Conservation (phyloP, 2,888 invertebrate species). For the Oscheius onirici region DNA sequence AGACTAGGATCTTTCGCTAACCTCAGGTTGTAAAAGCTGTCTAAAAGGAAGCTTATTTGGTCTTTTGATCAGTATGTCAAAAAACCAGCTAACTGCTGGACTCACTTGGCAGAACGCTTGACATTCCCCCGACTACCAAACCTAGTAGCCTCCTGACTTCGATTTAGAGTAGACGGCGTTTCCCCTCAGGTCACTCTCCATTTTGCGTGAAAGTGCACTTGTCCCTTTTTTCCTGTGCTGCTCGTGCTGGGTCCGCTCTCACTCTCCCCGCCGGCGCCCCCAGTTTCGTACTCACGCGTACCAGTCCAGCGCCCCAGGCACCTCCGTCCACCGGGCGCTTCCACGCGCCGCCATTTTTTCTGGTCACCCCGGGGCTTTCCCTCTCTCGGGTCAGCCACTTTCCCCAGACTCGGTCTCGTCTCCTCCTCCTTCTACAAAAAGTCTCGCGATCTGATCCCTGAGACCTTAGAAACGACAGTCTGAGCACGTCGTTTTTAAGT, state of each 20-base stretch:
- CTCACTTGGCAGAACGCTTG: no score
- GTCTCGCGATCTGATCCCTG: slow-evolving; percentile 47
- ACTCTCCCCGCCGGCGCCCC: not conserved
- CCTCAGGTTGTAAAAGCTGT: no score
- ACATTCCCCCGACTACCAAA: no score
- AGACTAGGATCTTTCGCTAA: no score
- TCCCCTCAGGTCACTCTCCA: no score
- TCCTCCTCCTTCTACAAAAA: not conserved
- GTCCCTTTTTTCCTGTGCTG: no score
- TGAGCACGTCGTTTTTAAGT: slow-evolving; percentile 23
- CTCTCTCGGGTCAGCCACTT: not conserved
- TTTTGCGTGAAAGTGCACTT: no score
- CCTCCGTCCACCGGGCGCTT: slow-evolving; percentile 28
- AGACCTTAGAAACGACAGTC: slow-evolving; percentile 50
- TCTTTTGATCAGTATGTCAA: no score
- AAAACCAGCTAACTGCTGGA: no score
- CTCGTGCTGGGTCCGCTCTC: slow-evolving; percentile 11
- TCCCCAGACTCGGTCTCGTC: not conserved
- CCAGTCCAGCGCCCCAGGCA: slow-evolving; percentile 33
- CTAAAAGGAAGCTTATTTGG: no score
- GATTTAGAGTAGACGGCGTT: no score
- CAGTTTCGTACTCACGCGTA: slow-evolving; percentile 30
- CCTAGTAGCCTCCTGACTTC: no score
- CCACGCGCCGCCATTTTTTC: slow-evolving; percentile 34
- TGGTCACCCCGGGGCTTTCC: not conserved